Conservation (phyloP, 2,888 invertebrate species). For the Apodemia mormo region DNA sequence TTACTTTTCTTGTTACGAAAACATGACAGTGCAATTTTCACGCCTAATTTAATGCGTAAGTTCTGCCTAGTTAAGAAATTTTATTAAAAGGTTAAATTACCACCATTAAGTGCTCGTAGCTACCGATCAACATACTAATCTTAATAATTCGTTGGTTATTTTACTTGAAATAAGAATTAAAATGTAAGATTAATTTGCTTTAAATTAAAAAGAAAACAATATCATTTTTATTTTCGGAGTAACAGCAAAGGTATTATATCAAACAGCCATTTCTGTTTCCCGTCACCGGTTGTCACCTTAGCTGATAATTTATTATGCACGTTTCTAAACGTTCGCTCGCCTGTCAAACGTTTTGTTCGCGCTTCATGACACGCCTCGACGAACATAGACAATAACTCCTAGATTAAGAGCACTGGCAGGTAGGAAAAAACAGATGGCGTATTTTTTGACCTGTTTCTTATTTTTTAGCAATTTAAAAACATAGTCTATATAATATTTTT, state of each 20-base stretch:
- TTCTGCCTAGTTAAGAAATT: too few species aligned
- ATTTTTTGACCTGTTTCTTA: constrained; percentile 16
- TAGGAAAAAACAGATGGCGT: constrained; percentile 41
- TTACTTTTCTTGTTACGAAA: too few species aligned
- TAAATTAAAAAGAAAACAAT: background rate
- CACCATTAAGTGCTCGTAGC: too few species aligned
- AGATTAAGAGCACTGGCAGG: constrained; percentile 55
- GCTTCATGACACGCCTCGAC: constrained; percentile 51
- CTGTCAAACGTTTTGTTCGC: constrained; percentile 60
- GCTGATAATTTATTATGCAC: constrained; percentile 42
- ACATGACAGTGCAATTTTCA: too few species aligned
- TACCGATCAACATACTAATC: too few species aligned
- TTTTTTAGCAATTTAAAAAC: background rate
- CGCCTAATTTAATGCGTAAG: too few species aligned
- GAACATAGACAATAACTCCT: constrained; percentile 55
- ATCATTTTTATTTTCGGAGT: constrained; percentile 14
- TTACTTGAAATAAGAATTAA: too few species aligned
- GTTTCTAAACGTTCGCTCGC: constrained; percentile 39
- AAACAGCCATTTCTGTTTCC: constrained; percentile 31
- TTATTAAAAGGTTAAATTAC: too few species aligned
- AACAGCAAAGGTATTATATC: constrained; percentile 11
- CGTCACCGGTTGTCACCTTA: constrained; percentile 49
- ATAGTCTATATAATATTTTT: too few species aligned
- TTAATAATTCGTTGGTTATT: too few species aligned
- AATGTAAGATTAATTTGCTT: too few species aligned